These are phyloP conservation scores for Clostera curtula DNA, from an alignment of 2,888 invertebrate species.

Conservation along the genomic window DNA sequence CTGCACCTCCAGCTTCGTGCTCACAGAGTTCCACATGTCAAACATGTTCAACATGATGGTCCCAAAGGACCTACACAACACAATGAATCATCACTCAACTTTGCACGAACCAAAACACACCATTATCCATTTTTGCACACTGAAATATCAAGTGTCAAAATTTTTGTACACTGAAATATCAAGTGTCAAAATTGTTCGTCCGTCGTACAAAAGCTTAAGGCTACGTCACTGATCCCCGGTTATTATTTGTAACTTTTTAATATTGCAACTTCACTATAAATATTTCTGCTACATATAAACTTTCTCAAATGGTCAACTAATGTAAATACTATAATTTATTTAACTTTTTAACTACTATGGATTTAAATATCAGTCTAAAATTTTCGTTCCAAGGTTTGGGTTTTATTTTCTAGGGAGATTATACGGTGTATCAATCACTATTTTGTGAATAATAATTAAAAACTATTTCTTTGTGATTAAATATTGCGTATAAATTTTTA, in stretches of 20 bases:
- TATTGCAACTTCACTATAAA: slow-evolving; percentile 39
- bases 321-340: slow-evolving; percentile 66
- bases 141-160: slow-evolving; percentile 43
- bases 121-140: slow-evolving; percentile 47
- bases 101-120: slow-evolving; percentile 22
- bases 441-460: slow-evolving; percentile 44
- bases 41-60: slow-evolving; percentile 79
- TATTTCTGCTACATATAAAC: slow-evolving; percentile 51
- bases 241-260: slow-evolving; percentile 44
- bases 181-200: slow-evolving; percentile 59
- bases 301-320: slow-evolving; percentile 74
- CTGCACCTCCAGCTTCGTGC: slow-evolving; percentile 82
- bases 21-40: slow-evolving; percentile 88
- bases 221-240: slow-evolving; percentile 68
- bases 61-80: slow-evolving; percentile 33
- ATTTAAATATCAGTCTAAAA: slow-evolving; percentile 72
- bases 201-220: slow-evolving; percentile 63
- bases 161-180: no score
- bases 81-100: slow-evolving; percentile 28
- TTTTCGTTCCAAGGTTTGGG: slow-evolving; percentile 68
- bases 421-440: slow-evolving; percentile 39
- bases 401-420: slow-evolving; percentile 58
- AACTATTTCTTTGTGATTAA: slow-evolving; percentile 56
- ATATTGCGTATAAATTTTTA: slow-evolving; percentile 46
- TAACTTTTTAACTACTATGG: slow-evolving; percentile 36